Conservation (phyloP, 2,113 vertebrate species). For the Anolis sagrei region DNA sequence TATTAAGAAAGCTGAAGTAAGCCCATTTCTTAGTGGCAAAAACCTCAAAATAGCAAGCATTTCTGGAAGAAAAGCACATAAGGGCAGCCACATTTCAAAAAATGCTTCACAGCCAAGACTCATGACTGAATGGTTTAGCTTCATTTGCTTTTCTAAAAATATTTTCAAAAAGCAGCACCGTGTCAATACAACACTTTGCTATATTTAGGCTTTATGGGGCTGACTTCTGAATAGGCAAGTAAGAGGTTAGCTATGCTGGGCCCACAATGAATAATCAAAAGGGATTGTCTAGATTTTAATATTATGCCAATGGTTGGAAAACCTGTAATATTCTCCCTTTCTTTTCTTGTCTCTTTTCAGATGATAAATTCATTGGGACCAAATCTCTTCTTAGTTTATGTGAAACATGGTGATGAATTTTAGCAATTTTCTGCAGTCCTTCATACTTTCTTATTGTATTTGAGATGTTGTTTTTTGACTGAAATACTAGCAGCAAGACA, state of each 20-base stretch:
- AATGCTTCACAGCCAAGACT: background rate
- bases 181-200: background rate
- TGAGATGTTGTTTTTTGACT: background rate
- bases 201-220: background rate
- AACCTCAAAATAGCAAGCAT: accelerated
- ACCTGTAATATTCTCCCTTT: background rate
- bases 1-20: slow-evolving; percentile 46
- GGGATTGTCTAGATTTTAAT: background rate
- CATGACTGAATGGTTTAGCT: background rate
- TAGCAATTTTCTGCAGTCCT: background rate
- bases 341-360: background rate
- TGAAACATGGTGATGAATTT: background rate
- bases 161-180: background rate
- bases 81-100: background rate
- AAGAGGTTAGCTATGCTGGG: background rate
- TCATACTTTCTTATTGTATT: background rate
- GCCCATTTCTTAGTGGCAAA: accelerated
- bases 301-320: background rate
- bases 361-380: no score
- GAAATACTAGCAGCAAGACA: background rate
- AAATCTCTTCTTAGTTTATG: background rate
- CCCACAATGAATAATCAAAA: background rate
- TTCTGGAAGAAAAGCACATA: background rate
- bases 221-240: background rate
- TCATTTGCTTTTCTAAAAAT: background rate